Conservation (phyloP, 1,140 invertebrate species). For the Caerostris extrusa region DNA sequence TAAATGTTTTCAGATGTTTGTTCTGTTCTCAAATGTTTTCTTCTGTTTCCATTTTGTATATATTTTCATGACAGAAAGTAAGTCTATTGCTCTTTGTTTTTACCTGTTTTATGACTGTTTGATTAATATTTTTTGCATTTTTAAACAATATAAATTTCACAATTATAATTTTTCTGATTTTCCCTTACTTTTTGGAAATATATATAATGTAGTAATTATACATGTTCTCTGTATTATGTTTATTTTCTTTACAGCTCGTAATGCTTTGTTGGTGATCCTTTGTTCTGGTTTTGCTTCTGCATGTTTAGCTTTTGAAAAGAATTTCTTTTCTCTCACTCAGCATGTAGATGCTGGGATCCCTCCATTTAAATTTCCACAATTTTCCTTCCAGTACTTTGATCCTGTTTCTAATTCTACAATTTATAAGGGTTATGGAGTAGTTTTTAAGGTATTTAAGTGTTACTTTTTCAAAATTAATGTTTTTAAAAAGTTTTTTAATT, state of each 20-base stretch:
- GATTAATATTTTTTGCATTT: background rate
- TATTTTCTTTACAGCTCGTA: slow-evolving; percentile 85
- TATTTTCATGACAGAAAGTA: too few relatives aligned
- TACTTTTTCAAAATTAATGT: too few relatives aligned
- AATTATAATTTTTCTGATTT: background rate
- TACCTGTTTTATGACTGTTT: too few relatives aligned
- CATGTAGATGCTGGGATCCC: slow-evolving; percentile 68
- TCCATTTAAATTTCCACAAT: slow-evolving; percentile 75
- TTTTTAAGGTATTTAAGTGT: slow-evolving; percentile 57
- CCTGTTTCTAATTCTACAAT: slow-evolving; percentile 52
- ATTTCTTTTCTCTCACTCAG: slow-evolving; percentile 84
- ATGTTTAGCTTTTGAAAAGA: slow-evolving; percentile 83
- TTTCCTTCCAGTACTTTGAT: slow-evolving; percentile 65
- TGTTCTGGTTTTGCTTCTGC: slow-evolving; percentile 84
- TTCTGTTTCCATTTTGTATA: too few relatives aligned
- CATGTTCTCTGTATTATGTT: too few relatives aligned
- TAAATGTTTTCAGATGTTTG: too few relatives aligned
- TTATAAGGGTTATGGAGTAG: slow-evolving; percentile 56
- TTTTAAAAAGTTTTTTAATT: too few relatives aligned
- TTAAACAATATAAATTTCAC: background rate
- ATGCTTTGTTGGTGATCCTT: slow-evolving; percentile 89
- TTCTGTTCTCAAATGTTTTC: too few relatives aligned
- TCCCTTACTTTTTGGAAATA: background rate
- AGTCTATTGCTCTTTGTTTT: too few relatives aligned
- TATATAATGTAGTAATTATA: too few relatives aligned